These are phyloP conservation scores for Proteles cristata DNA, from an alignment of 2,113 vertebrate species.

Conservation along the genomic window DNA sequence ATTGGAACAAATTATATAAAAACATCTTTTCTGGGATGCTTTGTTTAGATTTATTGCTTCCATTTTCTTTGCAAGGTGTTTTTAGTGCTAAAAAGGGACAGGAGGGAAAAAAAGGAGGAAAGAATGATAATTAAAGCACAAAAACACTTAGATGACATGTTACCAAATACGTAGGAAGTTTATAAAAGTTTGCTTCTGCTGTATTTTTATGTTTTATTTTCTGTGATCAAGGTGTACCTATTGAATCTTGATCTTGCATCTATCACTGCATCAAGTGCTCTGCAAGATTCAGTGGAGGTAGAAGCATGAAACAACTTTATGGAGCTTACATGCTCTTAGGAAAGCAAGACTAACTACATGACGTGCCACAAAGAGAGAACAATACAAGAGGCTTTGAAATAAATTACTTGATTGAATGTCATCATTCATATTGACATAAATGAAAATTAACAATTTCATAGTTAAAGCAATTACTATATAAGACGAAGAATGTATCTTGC, in stretches of 20 bases:
- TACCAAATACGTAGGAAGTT: not conserved
- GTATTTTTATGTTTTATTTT: constrained; percentile 20
- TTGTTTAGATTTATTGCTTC: constrained; percentile 30
- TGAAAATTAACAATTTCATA: not conserved
- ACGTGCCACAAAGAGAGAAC: not conserved
- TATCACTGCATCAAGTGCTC: not conserved
- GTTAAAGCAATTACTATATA: not conserved
- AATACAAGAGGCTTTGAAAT: not conserved
- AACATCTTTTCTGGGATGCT: not conserved
- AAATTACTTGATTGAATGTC: constrained; percentile 2
- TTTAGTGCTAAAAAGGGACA: constrained; percentile 1
- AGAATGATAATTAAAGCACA: not conserved
- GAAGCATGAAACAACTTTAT: not conserved
- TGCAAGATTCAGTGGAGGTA: not conserved
- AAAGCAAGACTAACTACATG: not conserved
- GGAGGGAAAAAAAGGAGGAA: not conserved
- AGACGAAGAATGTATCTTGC: not conserved
- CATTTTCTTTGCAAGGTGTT: constrained; percentile 32
- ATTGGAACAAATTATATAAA: constrained; percentile 15
- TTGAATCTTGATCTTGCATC: not conserved
- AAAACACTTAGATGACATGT: not conserved
- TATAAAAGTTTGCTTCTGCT: constrained; percentile 5
- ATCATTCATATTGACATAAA: not conserved
- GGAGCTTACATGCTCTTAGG: not conserved
- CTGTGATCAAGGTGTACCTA: not conserved